Conservation (phyloP, 1,140 invertebrate genomes). For the Andrena cerasifolii region DNA sequence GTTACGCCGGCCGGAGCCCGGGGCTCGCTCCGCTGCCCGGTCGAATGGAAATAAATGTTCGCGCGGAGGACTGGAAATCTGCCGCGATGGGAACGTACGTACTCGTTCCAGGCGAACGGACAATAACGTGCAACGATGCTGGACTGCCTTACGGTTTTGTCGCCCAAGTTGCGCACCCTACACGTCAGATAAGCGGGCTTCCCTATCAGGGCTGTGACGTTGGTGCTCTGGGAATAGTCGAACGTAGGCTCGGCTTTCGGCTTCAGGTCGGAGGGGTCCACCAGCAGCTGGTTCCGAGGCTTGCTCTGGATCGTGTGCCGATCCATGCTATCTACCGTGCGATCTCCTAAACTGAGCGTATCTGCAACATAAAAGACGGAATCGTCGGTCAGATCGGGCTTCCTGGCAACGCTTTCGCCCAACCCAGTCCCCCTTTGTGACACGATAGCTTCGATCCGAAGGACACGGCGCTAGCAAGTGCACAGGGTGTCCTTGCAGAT, state of each 20-base stretch:
- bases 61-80: background rate
- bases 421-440: background rate
- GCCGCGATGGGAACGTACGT: too few species aligned
- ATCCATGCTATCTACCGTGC: constrained; percentile 75
- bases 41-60: constrained; percentile 19
- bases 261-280: constrained; percentile 72
- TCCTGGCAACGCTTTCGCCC: background rate
- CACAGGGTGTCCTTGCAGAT: background rate
- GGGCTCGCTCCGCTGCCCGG: background rate
- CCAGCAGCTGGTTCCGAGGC: constrained; percentile 79
- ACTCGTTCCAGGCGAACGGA: background rate
- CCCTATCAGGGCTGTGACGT: constrained; percentile 90
- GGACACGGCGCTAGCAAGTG: background rate
- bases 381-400: constrained; percentile 14
- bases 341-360: constrained; percentile 79
- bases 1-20: background rate
- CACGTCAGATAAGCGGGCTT: constrained; percentile 92
- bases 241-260: constrained; percentile 86
- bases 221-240: constrained; percentile 88
- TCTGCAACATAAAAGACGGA: constrained; percentile 71
- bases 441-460: constrained; percentile 23
- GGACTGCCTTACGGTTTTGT: constrained; percentile 87
- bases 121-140: too few species aligned
- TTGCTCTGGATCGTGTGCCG: constrained; percentile 74
- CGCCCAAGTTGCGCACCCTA: constrained; percentile 90